phyloP scores from a whole-genome alignment of 2,113 vertebrate genomes.

The Takifugu bimaculatus region DNA sequence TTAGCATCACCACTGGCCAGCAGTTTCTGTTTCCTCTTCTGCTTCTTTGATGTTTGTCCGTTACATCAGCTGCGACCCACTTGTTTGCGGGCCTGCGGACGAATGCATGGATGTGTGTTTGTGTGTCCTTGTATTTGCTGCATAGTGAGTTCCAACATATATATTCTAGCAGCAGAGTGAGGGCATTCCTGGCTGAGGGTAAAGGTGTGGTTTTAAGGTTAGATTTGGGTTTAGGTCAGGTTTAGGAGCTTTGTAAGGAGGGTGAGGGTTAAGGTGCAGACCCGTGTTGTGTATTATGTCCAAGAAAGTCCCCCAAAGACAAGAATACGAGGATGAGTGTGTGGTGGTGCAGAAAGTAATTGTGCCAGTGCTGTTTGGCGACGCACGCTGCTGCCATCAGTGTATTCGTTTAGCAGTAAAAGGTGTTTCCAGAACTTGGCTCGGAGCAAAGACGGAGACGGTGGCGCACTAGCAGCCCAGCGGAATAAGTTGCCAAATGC shows the following conservation, averaged over 20 bases:
- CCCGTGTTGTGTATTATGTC: too few species aligned
- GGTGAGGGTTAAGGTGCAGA: too few species aligned
- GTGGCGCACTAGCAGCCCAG: slow-evolving; percentile 19
- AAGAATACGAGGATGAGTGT: neutral
- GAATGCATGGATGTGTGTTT: neutral
- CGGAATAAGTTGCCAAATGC: slow-evolving; percentile 32
- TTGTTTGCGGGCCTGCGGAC: slow-evolving; percentile 17
- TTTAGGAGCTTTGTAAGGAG: too few species aligned
- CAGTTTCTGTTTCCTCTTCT: slow-evolving; percentile 26
- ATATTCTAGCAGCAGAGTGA: too few species aligned
- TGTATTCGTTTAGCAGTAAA: slow-evolving; percentile 24
- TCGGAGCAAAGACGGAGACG: slow-evolving; percentile 19
- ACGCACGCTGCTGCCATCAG: slow-evolving; percentile 21
- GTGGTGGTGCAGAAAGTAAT: slow-evolving; percentile 28
- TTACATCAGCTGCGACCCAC: slow-evolving; percentile 8
- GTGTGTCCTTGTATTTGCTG: too few species aligned
- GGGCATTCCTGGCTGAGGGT: too few species aligned
- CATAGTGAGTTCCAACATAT: too few species aligned
- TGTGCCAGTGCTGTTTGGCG: neutral
- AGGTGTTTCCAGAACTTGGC: slow-evolving; percentile 29
- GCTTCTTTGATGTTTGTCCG: slow-evolving; percentile 50
- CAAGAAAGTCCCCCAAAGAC: too few species aligned
- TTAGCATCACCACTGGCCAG: slow-evolving; percentile 32
- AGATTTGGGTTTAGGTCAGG: too few species aligned
- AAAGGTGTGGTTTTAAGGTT: too few species aligned